phyloP scores from a whole-genome alignment of 2,113 vertebrate genomes.

The Microtus oregoni region DNA sequence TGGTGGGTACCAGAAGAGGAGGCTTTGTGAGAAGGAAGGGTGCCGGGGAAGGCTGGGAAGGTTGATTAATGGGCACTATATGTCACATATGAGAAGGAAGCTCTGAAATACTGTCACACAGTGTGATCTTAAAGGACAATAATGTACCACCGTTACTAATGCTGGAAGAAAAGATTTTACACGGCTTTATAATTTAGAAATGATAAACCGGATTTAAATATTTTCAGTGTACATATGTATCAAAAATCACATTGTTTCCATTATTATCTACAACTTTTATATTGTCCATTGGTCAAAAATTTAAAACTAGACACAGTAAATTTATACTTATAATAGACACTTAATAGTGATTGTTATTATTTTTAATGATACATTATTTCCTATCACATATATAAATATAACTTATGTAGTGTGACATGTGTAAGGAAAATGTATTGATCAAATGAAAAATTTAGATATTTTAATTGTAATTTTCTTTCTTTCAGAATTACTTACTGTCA shows the following conservation, averaged over 20 bases:
- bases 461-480: conserved; percentile 77
- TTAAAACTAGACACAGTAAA: conserved; percentile 49
- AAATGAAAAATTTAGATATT: conserved; percentile 74
- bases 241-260: background rate
- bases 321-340: background rate
- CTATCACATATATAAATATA: conserved; percentile 51
- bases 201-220: background rate
- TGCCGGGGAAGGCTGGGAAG: too few relatives aligned
- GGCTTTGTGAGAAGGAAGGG: background rate
- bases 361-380: conserved; percentile 46
- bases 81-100: background rate
- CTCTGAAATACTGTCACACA: background rate
- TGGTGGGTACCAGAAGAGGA: background rate
- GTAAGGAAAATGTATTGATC: conserved; percentile 60
- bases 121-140: background rate
- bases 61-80: background rate
- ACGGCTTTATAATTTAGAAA: background rate
- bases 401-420: background rate
- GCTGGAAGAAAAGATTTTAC: background rate
- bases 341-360: conserved; percentile 28
- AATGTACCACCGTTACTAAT: background rate
- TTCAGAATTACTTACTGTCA: conserved; percentile 98
- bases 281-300: background rate
- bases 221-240: background rate
- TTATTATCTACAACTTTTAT: background rate